These are phyloP conservation scores for Trisateles emortualis DNA, from an alignment of 2,888 invertebrate species.

Conservation along the genomic window DNA sequence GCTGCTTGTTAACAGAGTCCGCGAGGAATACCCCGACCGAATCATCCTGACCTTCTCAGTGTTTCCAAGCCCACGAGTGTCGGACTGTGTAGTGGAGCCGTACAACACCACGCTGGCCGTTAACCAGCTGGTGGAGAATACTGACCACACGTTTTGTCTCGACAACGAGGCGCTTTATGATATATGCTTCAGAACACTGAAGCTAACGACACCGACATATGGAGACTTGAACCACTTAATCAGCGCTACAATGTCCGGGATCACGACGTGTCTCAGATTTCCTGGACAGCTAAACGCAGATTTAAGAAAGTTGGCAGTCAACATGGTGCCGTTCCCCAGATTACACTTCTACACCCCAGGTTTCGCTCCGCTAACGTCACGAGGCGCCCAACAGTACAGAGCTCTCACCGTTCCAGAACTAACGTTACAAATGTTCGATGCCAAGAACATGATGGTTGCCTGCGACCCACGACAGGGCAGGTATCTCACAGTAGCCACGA, in stretches of 20 bases:
- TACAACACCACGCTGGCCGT: slow-evolving; percentile 95
- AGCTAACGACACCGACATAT: slow-evolving; percentile 92
- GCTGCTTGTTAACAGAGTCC: slow-evolving; percentile 93
- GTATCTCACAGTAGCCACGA: slow-evolving; percentile 95
- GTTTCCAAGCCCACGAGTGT: slow-evolving; percentile 94
- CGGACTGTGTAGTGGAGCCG: slow-evolving; percentile 88
- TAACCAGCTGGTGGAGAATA: slow-evolving; percentile 94
- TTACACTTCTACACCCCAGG: slow-evolving; percentile 87
- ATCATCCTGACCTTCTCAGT: slow-evolving; percentile 94
- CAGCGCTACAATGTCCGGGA: slow-evolving; percentile 94
- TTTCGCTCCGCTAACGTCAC: slow-evolving; percentile 90
- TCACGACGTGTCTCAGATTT: slow-evolving; percentile 92
- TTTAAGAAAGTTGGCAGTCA: slow-evolving; percentile 78
- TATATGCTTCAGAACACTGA: slow-evolving; percentile 93
- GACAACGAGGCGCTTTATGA: slow-evolving; percentile 91
- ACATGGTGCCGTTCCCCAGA: slow-evolving; percentile 89
- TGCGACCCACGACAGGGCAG: slow-evolving; percentile 96
- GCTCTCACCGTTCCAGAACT: slow-evolving; percentile 96
- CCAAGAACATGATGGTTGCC: slow-evolving; percentile 95
- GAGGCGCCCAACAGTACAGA: slow-evolving; percentile 95
- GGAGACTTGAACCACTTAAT: slow-evolving; percentile 94
- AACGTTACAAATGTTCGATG: slow-evolving; percentile 88
- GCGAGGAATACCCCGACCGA: slow-evolving; percentile 96
- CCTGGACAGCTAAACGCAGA: slow-evolving; percentile 83
- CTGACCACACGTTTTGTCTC: slow-evolving; percentile 89